These are phyloP conservation scores for Baccha elongata DNA, from an alignment of 2,888 invertebrate species.

Conservation along the genomic window DNA sequence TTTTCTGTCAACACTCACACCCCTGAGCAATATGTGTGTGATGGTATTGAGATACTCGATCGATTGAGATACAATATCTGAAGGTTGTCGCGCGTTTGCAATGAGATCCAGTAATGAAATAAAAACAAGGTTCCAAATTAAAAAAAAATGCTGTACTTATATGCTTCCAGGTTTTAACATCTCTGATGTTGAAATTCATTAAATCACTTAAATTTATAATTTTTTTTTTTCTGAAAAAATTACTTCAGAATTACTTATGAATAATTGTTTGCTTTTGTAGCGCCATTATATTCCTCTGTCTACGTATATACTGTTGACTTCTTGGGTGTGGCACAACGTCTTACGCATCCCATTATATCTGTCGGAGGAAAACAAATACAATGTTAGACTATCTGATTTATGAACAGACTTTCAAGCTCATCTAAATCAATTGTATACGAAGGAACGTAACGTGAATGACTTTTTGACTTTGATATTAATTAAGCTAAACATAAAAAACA, in stretches of 20 bases:
- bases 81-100: slow-evolving; percentile 1
- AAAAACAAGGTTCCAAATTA: not conserved
- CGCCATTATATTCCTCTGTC: slow-evolving; percentile 1
- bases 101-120: not conserved
- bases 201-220: not conserved
- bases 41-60: slow-evolving; percentile 6
- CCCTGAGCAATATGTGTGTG: slow-evolving; percentile 19
- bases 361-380: not conserved
- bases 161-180: not conserved
- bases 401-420: not conserved
- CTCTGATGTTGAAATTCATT: not conserved
- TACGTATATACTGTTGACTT: slow-evolving; percentile 2
- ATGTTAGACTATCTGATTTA: slow-evolving; percentile 4
- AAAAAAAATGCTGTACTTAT: not conserved
- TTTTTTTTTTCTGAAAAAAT: not conserved
- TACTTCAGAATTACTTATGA: not conserved
- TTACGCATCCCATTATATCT: slow-evolving; percentile 44
- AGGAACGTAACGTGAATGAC: not conserved
- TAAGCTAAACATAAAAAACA: slow-evolving; percentile 1
- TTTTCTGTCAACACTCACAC: slow-evolving; percentile 11
- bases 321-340: slow-evolving; percentile 35
- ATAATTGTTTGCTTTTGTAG: not conserved
- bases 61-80: not conserved
- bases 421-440: not conserved
- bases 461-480: slow-evolving; percentile 17